Evolutionary conservation across 2,888 invertebrate species (phyloP).

Genomic region (Coelogynopora nodosa): DNA sequence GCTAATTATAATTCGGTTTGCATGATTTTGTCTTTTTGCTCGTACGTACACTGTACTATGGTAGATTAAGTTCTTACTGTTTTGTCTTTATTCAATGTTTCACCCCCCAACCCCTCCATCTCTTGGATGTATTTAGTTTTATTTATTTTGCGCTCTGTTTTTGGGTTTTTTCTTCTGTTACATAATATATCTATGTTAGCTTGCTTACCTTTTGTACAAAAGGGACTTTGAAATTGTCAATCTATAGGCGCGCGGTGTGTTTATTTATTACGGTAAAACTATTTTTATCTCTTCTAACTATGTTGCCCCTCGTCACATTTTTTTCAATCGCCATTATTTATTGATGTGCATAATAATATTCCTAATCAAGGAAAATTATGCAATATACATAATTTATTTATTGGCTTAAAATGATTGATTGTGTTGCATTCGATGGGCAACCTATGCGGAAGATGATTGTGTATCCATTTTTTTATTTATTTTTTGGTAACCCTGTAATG

Average conservation of each 20-base stretch:
- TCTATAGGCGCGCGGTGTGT: background rate
- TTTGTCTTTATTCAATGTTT: background rate
- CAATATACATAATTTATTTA: no score
- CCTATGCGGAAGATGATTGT: no score
- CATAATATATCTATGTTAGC: background rate
- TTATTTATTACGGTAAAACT: background rate
- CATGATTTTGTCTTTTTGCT: background rate
- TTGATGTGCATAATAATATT: no score
- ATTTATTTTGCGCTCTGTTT: background rate
- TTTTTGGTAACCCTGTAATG: background rate
- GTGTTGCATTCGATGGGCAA: no score
- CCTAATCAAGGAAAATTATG: no score
- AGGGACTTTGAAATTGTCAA: background rate
- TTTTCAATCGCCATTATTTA: no score
- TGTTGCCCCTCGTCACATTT: no score
- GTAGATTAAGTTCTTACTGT: background rate
- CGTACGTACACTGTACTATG: no score
- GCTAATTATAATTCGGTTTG: background rate
- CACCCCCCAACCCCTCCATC: no score
- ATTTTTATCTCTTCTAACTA: no score
- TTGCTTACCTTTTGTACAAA: background rate
- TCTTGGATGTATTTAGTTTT: background rate
- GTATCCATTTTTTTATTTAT: no score
- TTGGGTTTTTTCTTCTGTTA: background rate
- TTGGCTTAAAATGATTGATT: no score